Base-by-base conservation (phyloP, 2,888 invertebrate genomes). In the Anagyrus pseudococci region DNA sequence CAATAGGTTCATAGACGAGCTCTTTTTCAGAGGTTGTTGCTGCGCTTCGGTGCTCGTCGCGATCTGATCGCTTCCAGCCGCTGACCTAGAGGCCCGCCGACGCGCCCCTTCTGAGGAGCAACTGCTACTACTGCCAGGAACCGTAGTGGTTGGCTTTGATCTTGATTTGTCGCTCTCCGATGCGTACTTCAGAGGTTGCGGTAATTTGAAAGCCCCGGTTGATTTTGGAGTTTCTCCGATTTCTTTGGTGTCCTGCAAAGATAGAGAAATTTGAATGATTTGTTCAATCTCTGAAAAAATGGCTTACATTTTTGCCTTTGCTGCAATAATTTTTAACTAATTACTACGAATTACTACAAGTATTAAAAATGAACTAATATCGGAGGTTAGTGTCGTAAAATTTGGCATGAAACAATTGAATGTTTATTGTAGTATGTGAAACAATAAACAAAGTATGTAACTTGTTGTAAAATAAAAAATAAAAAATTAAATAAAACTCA, bases 1-100 rank as follows among this genome's bases (percentile, higher is more conserved):
- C 43, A 80, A 61, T 19, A 74, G 64, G 56, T 80, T 77, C 80
- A 81, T 79, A 13, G 80, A 81, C 26, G 74, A 72, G 56, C 79
- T 78, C 55, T 79, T 80, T 37, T 79, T 79, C 56, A 80, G 56
- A 2, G 71, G 69, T 1, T n/a, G n/a, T n/a, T n/a, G n/a, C n/a
- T n/a, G n/a, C n/a, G n/a, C n/a, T 44, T 23, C 1, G 10, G 44
- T 19, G 7, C 7, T 25, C 19, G 41, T 26, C 41, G 23, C 15
- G n/a, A n/a, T n/a, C 41, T 4, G 23, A 8, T 20, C 43, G 41
- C n/a, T 26, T 40, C n/a, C 3, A 3, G 17, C 22, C 22, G 4
- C 41, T 48, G 8, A 41, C 43, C 4, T 37, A 2, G 33, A 2
- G 8, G 13, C 2, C 3, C 8, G 33, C 33, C 15, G 33, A 13